Evolutionary conservation across 2,113 vertebrate genomes (phyloP).

Genomic region (Ptychochromis oligacanthus): DNA sequence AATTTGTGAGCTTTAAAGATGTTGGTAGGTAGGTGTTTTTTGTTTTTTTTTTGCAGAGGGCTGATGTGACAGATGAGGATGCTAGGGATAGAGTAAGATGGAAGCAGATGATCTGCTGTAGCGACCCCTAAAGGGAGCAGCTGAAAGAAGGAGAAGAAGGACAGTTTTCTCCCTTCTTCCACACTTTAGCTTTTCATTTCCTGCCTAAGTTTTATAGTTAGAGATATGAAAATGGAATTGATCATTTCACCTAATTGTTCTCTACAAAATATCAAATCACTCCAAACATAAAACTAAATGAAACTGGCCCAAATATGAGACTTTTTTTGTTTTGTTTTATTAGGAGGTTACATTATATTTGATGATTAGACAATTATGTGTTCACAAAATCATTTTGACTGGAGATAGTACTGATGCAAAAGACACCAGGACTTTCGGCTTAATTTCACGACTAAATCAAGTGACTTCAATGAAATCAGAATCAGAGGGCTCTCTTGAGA

Average conservation of each 20-base stretch:
- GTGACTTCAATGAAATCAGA: not conserved
- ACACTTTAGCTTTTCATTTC: not conserved
- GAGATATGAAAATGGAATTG: not conserved
- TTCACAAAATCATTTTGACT: not conserved
- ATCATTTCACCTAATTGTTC: too few species aligned
- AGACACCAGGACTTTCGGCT: not conserved
- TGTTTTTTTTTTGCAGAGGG: not conserved
- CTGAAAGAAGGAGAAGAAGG: not conserved
- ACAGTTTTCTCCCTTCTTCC: not conserved
- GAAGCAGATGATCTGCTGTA: not conserved
- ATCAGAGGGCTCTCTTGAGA: not conserved
- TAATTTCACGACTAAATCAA: not conserved
- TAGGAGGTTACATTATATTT: not conserved
- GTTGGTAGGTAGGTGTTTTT: not conserved
- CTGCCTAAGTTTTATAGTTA: not conserved
- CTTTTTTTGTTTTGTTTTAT: not conserved
- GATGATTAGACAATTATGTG: not conserved
- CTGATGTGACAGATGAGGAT: not conserved
- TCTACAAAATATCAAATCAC: too few species aligned
- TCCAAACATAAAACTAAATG: not conserved
- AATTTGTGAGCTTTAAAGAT: not conserved
- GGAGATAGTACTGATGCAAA: not conserved
- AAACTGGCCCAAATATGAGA: not conserved
- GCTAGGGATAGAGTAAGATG: not conserved
- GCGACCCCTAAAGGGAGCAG: not conserved